These are phyloP conservation scores for Paracanthobrama guichenoti DNA, from an alignment of 2,113 vertebrate genomes.

Conservation along the genomic window DNA sequence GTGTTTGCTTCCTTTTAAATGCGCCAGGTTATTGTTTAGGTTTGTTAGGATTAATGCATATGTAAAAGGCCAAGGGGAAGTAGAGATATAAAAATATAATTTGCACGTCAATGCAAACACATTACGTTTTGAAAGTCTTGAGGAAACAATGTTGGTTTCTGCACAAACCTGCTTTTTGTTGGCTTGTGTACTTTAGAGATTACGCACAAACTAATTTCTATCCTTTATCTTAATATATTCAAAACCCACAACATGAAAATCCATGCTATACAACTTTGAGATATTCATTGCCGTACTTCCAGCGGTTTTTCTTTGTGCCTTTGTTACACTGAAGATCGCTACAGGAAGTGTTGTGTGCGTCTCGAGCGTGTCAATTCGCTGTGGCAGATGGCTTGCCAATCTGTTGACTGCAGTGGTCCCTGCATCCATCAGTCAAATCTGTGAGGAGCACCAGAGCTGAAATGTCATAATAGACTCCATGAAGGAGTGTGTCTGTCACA, in stretches of 20 bases:
- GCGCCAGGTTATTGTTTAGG: constrained; percentile 14
- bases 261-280: not conserved
- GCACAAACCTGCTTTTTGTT: not conserved
- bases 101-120: constrained; percentile 15
- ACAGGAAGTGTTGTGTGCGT: constrained; percentile 22
- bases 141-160: not conserved
- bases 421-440: constrained; percentile 55
- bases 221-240: not conserved
- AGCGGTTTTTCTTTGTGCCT: constrained; percentile 5
- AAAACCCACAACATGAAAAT: not conserved
- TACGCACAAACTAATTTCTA: not conserved
- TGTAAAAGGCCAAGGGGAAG: not conserved
- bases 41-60: constrained; percentile 2
- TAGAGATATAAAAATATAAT: constrained; percentile 32
- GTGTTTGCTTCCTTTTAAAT: constrained; percentile 37
- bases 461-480: constrained; percentile 51
- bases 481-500: constrained; percentile 44
- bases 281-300: not conserved
- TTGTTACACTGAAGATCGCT: constrained; percentile 4
- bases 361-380: not conserved
- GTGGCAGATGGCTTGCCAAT: constrained; percentile 54
- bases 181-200: not conserved
- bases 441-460: constrained; percentile 35
- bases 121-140: not conserved
- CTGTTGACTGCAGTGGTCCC: constrained; percentile 44